A percentile compares a stretch with the other conserved stretches of the same genome.
Evolutionary conservation across 1,140 invertebrate genomes (phyloP).

Genomic region (Hypsibius dujardini): DNA sequence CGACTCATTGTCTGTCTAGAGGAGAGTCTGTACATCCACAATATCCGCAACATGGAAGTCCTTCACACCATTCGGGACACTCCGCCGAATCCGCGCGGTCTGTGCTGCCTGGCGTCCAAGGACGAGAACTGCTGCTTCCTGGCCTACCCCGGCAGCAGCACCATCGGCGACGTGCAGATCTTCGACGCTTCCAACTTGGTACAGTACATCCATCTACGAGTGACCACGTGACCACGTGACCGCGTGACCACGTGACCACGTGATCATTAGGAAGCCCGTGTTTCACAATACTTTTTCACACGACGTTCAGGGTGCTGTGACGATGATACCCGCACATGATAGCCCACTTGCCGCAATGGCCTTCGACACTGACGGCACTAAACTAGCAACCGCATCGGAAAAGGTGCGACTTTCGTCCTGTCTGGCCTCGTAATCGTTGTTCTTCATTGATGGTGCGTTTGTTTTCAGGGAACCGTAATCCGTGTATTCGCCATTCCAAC

Average conservation of each 20-base stretch:
- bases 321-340: constrained; percentile 89
- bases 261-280: too few species aligned
- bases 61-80: constrained; percentile 94
- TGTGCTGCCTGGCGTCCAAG: constrained; percentile 72
- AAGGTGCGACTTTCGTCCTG: constrained; percentile 29
- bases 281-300: constrained; percentile 19
- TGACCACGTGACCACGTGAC: too few species aligned
- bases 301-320: constrained; percentile 65
- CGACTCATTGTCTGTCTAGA: constrained; percentile 89
- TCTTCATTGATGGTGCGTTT: constrained; percentile 5
- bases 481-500: constrained; percentile 75
- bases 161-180: constrained; percentile 87
- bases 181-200: constrained; percentile 90
- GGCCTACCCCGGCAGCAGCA: constrained; percentile 85
- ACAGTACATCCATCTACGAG: not conserved
- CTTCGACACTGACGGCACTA: constrained; percentile 69
- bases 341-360: constrained; percentile 81
- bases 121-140: constrained; percentile 81
- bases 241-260: too few species aligned
- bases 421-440: not conserved
- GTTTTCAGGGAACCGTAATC: constrained; percentile 72
- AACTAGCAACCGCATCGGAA: constrained; percentile 30
- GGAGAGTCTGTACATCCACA: constrained; percentile 93
- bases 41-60: constrained; percentile 96
- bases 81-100: constrained; percentile 73